Evolutionary conservation across 2,113 vertebrate species (phyloP).

Genomic region (Rhabdomys dilectus): DNA sequence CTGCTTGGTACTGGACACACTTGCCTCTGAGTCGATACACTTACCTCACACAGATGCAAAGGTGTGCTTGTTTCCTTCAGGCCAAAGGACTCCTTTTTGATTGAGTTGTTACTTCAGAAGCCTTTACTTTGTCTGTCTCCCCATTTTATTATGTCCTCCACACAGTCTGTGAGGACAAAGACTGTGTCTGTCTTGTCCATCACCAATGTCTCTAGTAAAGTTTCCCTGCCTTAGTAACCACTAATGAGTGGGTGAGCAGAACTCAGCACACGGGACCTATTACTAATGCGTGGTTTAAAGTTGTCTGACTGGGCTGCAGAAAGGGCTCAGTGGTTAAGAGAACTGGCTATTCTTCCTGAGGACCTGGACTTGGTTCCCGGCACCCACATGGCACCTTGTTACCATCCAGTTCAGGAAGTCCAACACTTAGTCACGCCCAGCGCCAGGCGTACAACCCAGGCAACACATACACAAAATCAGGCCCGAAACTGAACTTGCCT

Average conservation of each 20-base stretch:
- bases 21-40: neutral
- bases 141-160: neutral
- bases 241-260: slow-evolving; percentile 32
- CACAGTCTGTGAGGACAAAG: neutral
- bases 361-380: neutral
- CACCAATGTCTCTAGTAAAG: neutral
- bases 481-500: neutral
- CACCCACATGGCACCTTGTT: neutral
- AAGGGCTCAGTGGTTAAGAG: too few relatives aligned
- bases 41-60: neutral
- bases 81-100: slow-evolving; percentile 8
- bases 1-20: neutral
- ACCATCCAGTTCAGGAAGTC: neutral
- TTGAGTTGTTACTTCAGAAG: slow-evolving; percentile 39
- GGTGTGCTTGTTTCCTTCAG: neutral
- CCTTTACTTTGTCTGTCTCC: slow-evolving; percentile 35
- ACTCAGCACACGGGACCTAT: slow-evolving; percentile 11
- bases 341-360: neutral
- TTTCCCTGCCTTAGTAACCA: neutral
- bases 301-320: neutral
- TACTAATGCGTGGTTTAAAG: slow-evolving; percentile 33
- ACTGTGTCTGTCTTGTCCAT: neutral
- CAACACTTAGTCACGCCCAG: neutral
- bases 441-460: neutral
- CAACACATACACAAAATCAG: neutral